phyloP scores from a whole-genome alignment of 2,797 vertebrate species.

The Sparidentex hasta region DNA sequence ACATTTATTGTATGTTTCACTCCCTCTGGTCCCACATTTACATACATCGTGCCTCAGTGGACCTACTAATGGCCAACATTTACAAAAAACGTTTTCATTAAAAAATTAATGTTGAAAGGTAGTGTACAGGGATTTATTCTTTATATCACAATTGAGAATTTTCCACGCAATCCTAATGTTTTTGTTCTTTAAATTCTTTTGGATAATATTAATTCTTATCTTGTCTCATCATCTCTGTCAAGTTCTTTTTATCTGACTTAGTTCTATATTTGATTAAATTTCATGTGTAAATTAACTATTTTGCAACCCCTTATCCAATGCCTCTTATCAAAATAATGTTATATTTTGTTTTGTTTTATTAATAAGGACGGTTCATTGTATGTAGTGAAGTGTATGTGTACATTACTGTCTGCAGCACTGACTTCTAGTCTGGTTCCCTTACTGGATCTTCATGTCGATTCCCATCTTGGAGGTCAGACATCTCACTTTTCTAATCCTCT shows the following conservation, averaged over 20 bases:
- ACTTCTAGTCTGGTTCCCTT: background rate
- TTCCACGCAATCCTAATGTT: background rate
- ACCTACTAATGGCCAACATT: background rate
- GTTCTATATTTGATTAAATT: background rate
- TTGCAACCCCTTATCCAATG: background rate
- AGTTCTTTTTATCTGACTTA: background rate
- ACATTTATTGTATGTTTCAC: background rate
- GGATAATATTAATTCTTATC: background rate
- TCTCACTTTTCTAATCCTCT: background rate
- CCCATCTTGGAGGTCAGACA: background rate
- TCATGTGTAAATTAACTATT: background rate
- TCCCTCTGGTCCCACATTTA: background rate
- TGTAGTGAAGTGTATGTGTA: background rate
- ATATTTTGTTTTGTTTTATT: too few species aligned
- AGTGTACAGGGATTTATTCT: background rate
- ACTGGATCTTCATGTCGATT: background rate
- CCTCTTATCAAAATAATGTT: background rate
- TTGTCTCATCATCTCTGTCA: background rate
- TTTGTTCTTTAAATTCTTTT: background rate
- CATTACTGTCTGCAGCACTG: background rate
- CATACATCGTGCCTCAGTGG: background rate
- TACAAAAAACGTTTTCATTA: background rate
- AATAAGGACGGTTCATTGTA: too few species aligned
- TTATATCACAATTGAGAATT: background rate
- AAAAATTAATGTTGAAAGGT: background rate